Evolutionary conservation across 2,888 invertebrate species (phyloP).

Genomic region (Heliconius charithonia): DNA sequence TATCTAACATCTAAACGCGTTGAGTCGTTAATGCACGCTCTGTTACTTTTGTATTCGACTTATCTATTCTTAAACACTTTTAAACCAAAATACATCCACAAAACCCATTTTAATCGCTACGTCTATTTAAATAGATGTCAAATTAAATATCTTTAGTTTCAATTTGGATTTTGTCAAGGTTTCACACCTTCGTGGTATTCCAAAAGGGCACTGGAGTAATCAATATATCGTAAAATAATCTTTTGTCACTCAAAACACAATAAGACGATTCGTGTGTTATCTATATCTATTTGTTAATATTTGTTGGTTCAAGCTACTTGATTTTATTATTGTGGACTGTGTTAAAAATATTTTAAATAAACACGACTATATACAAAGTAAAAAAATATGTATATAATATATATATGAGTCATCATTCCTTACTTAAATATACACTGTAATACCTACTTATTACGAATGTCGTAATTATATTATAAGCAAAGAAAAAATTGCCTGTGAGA

Average conservation of each 20-base stretch:
- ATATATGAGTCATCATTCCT: too few relatives aligned
- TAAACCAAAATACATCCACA: slow-evolving; percentile 35
- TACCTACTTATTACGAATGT: not conserved
- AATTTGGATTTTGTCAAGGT: slow-evolving; percentile 52
- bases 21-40: slow-evolving; percentile 64
- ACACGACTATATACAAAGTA: not conserved
- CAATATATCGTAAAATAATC: slow-evolving; percentile 77
- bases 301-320: slow-evolving; percentile 14
- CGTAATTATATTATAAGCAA: not conserved
- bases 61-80: slow-evolving; percentile 50
- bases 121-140: slow-evolving; percentile 42
- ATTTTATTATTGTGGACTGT: slow-evolving; percentile 7
- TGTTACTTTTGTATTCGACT: slow-evolving; percentile 58
- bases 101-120: slow-evolving; percentile 42
- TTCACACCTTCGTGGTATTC: slow-evolving; percentile 58
- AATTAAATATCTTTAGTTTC: slow-evolving; percentile 43
- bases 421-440: too few relatives aligned
- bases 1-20: slow-evolving; percentile 60
- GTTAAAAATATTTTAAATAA: not conserved
- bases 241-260: slow-evolving; percentile 48
- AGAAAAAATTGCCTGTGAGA: not conserved
- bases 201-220: slow-evolving; percentile 64
- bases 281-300: slow-evolving; percentile 26
- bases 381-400: too few relatives aligned
- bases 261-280: slow-evolving; percentile 22